These are phyloP conservation scores for Hydra vulgaris DNA, from an alignment of 30 jellyfish, hydroid and myxozoan species.

Conservation along the genomic window DNA sequence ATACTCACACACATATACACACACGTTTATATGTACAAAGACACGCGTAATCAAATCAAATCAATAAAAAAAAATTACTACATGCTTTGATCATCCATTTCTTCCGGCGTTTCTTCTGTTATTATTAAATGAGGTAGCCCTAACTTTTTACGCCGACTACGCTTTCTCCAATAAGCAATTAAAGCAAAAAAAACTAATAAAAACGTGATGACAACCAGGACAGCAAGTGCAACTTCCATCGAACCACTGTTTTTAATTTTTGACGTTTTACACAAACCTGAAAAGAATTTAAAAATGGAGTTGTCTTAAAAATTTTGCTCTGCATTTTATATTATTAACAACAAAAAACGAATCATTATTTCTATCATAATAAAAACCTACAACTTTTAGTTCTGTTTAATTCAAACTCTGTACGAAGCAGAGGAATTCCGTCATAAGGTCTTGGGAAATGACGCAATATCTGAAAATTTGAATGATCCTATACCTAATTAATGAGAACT, in stretches of 20 bases:
- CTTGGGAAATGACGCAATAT: slow-evolving; percentile 12
- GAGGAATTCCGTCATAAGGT: neutral
- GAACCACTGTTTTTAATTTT: neutral
- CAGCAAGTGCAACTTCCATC: neutral
- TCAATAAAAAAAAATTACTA: too few relatives aligned
- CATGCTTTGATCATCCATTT: too few relatives aligned
- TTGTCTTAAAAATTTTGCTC: too few relatives aligned
- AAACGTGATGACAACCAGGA: neutral
- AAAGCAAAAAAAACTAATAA: too few relatives aligned
- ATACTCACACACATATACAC: too few relatives aligned
- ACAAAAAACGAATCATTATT: neutral
- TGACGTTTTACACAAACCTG: neutral
- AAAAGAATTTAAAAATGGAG: too few relatives aligned
- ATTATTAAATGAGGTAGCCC: neutral
- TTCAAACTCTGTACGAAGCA: slow-evolving; percentile 2
- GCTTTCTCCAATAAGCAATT: neutral
- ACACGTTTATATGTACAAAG: too few relatives aligned
- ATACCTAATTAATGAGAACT: too few relatives aligned
- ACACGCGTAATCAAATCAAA: too few relatives aligned
- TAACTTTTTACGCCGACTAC: neutral
- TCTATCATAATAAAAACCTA: neutral
- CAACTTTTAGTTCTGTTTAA: neutral
- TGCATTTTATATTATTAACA: too few relatives aligned
- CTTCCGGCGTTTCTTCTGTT: neutral
- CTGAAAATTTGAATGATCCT: neutral